Percentiles rank a stretch among this genome's conserved stretches.
Conservation (phyloP, 2,113 vertebrate species). For the Abramis brama region DNA sequence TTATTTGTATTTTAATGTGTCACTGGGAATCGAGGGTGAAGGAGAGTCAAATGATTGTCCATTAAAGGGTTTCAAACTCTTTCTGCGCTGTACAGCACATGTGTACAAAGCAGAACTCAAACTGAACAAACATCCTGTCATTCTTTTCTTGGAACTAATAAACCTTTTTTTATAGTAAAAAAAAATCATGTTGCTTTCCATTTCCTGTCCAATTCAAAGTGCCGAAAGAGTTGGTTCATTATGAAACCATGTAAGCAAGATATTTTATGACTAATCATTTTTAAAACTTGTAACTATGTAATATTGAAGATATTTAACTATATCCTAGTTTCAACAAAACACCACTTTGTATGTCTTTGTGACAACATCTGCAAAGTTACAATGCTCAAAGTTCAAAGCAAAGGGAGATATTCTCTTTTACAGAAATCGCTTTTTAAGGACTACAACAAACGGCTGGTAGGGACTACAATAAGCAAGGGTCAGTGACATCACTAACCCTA, state of each 20-base stretch:
- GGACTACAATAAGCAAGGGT: too few relatives aligned
- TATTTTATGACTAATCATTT: not conserved
- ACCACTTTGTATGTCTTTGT: too few relatives aligned
- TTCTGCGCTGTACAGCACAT: slow-evolving; percentile 52
- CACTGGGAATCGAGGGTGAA: not conserved
- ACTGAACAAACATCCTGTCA: slow-evolving; percentile 54
- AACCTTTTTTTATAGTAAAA: slow-evolving; percentile 49
- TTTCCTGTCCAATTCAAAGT: not conserved
- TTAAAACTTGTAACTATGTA: not conserved
- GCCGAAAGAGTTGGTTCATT: not conserved
- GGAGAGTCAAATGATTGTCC: not conserved
- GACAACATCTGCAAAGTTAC: too few relatives aligned
- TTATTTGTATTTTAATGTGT: not conserved
- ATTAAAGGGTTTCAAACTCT: slow-evolving; percentile 20
- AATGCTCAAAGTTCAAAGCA: too few relatives aligned
- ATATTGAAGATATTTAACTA: not conserved
- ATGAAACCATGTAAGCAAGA: not conserved
- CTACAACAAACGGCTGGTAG: too few relatives aligned
- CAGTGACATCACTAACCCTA: too few relatives aligned
- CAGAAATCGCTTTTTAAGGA: too few relatives aligned
- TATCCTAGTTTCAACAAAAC: too few relatives aligned
- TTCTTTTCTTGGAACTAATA: slow-evolving; percentile 61
- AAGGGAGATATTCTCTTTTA: too few relatives aligned
- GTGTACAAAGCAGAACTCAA: slow-evolving; percentile 55
- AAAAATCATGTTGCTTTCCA: not conserved